Evolutionary conservation across 2,888 invertebrate species (phyloP).

Genomic region (Xestobium rufovillosum): DNA sequence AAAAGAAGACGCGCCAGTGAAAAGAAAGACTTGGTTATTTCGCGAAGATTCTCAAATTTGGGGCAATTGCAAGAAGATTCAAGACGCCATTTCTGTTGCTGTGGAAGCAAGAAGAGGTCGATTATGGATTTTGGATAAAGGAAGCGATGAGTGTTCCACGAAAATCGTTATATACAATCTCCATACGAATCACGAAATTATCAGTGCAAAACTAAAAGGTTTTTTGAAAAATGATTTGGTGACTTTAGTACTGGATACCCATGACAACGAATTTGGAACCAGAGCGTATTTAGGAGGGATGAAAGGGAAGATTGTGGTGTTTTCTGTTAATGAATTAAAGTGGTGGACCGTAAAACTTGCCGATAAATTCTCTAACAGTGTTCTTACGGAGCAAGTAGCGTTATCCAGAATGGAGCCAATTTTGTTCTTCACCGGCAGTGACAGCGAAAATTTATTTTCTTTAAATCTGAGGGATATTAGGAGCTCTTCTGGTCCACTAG

Average conservation of each 20-base stretch:
- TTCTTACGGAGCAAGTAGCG: conserved; percentile 35
- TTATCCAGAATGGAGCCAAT: conserved; percentile 33
- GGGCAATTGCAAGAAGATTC: conserved; percentile 35
- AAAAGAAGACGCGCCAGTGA: conserved; percentile 17
- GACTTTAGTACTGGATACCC: too few relatives aligned
- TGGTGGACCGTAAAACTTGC: conserved; percentile 38
- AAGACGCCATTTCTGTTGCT: conserved; percentile 40
- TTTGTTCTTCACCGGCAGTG: conserved; percentile 36
- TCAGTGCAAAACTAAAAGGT: too few relatives aligned
- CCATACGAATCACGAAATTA: conserved; percentile 21
- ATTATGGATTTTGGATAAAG: conserved; percentile 44
- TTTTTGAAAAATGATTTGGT: too few relatives aligned
- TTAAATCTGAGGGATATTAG: conserved; percentile 30
- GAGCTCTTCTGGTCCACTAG: conserved; percentile 18
- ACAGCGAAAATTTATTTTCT: conserved; percentile 33
- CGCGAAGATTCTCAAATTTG: conserved; percentile 19
- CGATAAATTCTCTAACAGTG: too few relatives aligned
- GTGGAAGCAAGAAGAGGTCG: conserved; percentile 38
- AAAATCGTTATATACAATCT: conserved; percentile 43
- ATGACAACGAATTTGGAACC: conserved; percentile 24
- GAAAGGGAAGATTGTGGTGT: conserved; percentile 30
- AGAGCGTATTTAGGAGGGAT: conserved; percentile 40
- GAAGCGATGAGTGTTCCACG: conserved; percentile 36
- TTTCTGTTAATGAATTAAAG: conserved; percentile 30
- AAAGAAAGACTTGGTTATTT: conserved; percentile 12